A percentile compares a stretch with the other conserved stretches of the same genome.
phyloP scores from a whole-genome alignment of 92 coral and sea anemone species.

The Virgularia gustaviana region DNA sequence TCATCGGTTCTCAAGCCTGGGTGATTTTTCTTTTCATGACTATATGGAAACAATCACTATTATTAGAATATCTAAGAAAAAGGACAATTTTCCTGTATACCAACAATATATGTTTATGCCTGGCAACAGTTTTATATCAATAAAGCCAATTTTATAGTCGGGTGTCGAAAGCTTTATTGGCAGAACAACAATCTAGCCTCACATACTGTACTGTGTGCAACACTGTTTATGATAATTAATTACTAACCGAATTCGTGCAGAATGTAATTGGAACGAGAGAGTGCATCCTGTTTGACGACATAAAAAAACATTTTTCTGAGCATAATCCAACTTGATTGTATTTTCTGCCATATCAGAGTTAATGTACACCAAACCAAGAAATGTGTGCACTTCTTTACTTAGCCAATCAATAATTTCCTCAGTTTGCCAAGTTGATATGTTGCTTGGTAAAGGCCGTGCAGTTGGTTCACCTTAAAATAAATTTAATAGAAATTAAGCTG shows the following conservation, averaged over 20 bases:
- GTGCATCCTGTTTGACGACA: slow-evolving; percentile 32
- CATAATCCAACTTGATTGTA: slow-evolving; percentile 30
- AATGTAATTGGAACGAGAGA: slow-evolving; percentile 35
- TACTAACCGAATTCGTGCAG: slow-evolving; percentile 37
- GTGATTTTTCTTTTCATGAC: slow-evolving; percentile 23
- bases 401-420: slow-evolving; percentile 36
- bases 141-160: too few relatives aligned
- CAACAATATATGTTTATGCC: not conserved
- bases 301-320: slow-evolving; percentile 33
- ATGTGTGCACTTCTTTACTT: slow-evolving; percentile 25
- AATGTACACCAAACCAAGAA: slow-evolving; percentile 32
- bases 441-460: slow-evolving; percentile 24
- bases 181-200: not conserved
- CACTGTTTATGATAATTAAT: not conserved
- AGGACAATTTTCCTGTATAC: not conserved
- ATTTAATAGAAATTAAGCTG: too few relatives aligned
- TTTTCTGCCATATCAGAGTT: slow-evolving; percentile 29
- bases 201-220: not conserved
- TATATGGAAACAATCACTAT: too few relatives aligned
- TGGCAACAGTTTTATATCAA: not conserved
- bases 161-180: too few relatives aligned
- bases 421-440: slow-evolving; percentile 7
- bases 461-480: slow-evolving; percentile 17
- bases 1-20: slow-evolving; percentile 34
- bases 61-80: not conserved